Percentiles rank a stretch among this genome's conserved stretches.
Evolutionary conservation across 2,797 vertebrate species (phyloP).

Genomic region (Phoxinus dragarum): DNA sequence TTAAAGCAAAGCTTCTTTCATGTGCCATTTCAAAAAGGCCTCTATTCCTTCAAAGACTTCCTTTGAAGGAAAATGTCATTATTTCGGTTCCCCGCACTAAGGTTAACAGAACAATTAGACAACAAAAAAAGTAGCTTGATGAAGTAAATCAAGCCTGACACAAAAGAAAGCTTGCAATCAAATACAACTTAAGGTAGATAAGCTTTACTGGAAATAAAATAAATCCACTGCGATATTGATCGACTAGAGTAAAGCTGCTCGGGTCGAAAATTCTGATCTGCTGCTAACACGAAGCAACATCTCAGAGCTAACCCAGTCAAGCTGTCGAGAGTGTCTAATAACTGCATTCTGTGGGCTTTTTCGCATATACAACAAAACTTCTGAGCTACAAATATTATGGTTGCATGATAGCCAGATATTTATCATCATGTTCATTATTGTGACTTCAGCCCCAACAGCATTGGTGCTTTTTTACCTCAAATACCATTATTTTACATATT

Average conservation of each 20-base stretch:
- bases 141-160: slow-evolving; percentile 25
- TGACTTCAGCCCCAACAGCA: not conserved
- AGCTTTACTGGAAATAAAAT: not conserved
- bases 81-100: slow-evolving; percentile 21
- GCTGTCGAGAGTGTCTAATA: slow-evolving; percentile 3
- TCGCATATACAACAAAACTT: slow-evolving; percentile 58
- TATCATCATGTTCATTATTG: not conserved
- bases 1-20: slow-evolving; percentile 47
- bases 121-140: slow-evolving; percentile 38
- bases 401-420: not conserved
- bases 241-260: not conserved
- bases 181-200: slow-evolving; percentile 6
- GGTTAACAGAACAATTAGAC: slow-evolving; percentile 43
- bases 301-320: slow-evolving; percentile 18
- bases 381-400: slow-evolving; percentile 21
- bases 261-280: slow-evolving; percentile 6
- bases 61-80: slow-evolving; percentile 27
- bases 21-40: slow-evolving; percentile 56
- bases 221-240: not conserved
- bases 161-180: slow-evolving; percentile 17
- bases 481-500: not conserved
- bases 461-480: not conserved
- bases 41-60: slow-evolving; percentile 44
- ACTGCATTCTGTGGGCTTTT: slow-evolving; percentile 65
- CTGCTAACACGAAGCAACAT: not conserved